phyloP scores from a whole-genome alignment of 2,888 invertebrate genomes.

The Apodemia duryi region DNA sequence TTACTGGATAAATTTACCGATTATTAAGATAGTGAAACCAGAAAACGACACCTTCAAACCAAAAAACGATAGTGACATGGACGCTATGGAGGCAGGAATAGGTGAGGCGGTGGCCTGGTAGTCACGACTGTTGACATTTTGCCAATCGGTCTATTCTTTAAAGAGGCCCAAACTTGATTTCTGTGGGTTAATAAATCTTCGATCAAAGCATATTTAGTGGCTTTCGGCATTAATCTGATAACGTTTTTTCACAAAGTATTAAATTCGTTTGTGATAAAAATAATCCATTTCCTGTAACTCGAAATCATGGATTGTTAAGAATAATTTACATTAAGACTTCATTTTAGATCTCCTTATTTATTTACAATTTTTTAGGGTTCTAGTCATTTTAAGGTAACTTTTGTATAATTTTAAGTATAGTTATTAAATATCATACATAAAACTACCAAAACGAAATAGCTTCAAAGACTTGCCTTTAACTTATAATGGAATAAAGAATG shows the following conservation, averaged over 20 bases:
- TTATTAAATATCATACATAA: background rate
- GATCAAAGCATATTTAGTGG: no score
- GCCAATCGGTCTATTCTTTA: no score
- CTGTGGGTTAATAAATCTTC: no score
- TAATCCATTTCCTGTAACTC: background rate
- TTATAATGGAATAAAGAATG: slow-evolving; percentile 2
- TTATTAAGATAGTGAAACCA: no score
- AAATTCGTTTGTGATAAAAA: slow-evolving; percentile 2
- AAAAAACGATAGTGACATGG: no score
- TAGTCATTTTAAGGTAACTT: slow-evolving; percentile 6
- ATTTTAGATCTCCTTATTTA: slow-evolving; percentile 7
- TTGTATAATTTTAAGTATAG: background rate
- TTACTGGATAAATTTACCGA: no score
- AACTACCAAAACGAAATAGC: background rate
- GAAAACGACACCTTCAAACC: no score
- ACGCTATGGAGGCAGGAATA: no score
- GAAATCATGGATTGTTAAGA: no score
- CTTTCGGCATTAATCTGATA: background rate
- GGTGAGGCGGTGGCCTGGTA: no score
- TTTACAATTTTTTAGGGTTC: background rate
- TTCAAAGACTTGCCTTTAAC: slow-evolving; percentile 5
- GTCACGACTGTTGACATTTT: no score
- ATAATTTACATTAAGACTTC: background rate
- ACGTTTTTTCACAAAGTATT: background rate
- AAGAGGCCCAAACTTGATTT: no score